Base-by-base conservation (phyloP, 2,888 invertebrate species). In the Argyresthia goedartella region DNA sequence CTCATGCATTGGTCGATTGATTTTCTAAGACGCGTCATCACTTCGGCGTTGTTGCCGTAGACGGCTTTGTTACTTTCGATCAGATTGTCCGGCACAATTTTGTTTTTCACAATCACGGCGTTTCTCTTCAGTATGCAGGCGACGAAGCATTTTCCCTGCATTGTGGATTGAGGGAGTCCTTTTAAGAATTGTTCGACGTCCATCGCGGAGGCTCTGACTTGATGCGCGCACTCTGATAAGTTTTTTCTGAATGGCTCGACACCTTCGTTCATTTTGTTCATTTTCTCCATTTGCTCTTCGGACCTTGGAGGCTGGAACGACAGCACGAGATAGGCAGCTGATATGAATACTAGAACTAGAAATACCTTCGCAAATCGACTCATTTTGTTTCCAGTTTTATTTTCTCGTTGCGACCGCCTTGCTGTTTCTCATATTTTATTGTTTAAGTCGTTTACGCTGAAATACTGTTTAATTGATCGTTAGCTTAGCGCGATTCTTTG, bases 221-320 rank as follows among this genome's bases (percentile, higher is more conserved):
- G 80, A 0, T 71, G 67, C 15, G 82, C 81, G 60, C 85, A 85
- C 56, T 84, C 81, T 0, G 80, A 69, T 8, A 85, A 49, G 55
- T 85, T 85, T 49, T 62, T 73, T n/a, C 84, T 63, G 25, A 85
- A 84, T 0, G 86, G 86, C 55, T 85, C 85, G 0, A 81, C 74
- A 47, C 74, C 67, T 1, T 71, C 63, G 39, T 65, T 69, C 64
- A 84, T 66, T 57, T 76, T 77, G 11, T 74, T 65, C 14, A 69
- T 69, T 36, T 60, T 64, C 3, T 71, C 59, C 0, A 81, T 63
- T 3, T 86, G 86, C 15, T 85, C 76, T 39, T 82, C 73, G 59
- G 84, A 86, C 0, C 75, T 62, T 1, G 76, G 51, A 0, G 84
- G 81, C 45, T 67, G 66, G 53, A 79, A 82, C 33, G n/a, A n/a